Evolutionary conservation across 1,140 invertebrate species (phyloP).

Genomic region (Macrobrachium rosenbergii): DNA sequence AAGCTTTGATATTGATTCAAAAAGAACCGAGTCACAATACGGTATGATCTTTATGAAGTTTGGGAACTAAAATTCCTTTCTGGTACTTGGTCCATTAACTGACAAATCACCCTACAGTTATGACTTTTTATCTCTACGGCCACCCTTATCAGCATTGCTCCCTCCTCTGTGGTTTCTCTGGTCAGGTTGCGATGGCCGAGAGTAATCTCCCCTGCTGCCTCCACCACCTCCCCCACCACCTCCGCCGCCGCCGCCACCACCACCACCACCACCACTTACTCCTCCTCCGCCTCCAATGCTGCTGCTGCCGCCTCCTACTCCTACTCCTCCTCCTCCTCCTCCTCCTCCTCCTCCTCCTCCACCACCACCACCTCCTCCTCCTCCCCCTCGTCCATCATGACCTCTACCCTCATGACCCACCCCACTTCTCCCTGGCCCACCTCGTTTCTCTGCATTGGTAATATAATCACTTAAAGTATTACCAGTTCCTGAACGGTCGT

Average conservation of each 20-base stretch:
- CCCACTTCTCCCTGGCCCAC: constrained; percentile 36
- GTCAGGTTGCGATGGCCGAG: constrained; percentile 33
- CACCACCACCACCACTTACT: constrained; percentile 11
- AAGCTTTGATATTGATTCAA: no score
- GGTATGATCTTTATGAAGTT: constrained; percentile 22
- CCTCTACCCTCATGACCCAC: constrained; percentile 37
- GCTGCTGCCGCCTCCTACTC: constrained; percentile 14
- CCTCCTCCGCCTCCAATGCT: constrained; percentile 24
- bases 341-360: constrained; percentile 28
- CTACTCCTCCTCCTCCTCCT: constrained; percentile 17
- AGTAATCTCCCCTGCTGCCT: constrained; percentile 28
- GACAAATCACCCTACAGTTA: constrained; percentile 3
- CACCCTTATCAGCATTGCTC: constrained; percentile 47
- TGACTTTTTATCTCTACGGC: constrained; percentile 49
- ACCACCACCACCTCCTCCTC: constrained; percentile 28
- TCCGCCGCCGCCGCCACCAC: not conserved
- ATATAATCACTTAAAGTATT: constrained; percentile 59
- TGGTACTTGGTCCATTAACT: not conserved
- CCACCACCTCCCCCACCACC: constrained; percentile 4
- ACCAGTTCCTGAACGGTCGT: constrained; percentile 58
- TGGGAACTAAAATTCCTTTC: no score
- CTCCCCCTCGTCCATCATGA: constrained; percentile 29
- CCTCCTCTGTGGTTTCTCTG: constrained; percentile 52
- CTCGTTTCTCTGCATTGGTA: constrained; percentile 51
- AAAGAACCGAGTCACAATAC: constrained; percentile 1